Percentiles rank a stretch among this genome's conserved stretches.
Conservation (phyloP, 1,140 invertebrate species). For the Teleogryllus occipitalis region DNA sequence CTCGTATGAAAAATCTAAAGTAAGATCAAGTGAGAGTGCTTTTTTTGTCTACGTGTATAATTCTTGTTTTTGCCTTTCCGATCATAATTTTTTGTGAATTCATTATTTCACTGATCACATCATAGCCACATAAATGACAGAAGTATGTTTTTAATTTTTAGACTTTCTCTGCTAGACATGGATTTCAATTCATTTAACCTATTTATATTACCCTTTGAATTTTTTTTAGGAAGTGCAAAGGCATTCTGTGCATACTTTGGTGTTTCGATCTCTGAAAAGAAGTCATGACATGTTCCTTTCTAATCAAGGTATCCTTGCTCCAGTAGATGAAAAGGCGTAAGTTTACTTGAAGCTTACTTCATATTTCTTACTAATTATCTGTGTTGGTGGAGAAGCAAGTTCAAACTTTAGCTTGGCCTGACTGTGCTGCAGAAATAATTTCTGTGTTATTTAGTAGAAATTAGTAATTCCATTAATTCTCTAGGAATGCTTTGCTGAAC, state of each 20-base stretch:
- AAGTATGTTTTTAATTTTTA: too few relatives aligned
- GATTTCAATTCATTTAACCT: not conserved
- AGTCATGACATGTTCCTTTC: slow-evolving; percentile 96
- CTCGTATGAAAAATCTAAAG: too few relatives aligned
- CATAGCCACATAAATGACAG: too few relatives aligned
- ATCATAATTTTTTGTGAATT: too few relatives aligned
- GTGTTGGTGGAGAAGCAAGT: not conserved
- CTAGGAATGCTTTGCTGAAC: too few relatives aligned
- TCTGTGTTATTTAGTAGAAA: not conserved
- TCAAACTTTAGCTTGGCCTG: not conserved
- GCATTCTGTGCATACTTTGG: slow-evolving; percentile 92
- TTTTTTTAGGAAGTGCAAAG: slow-evolving; percentile 74
- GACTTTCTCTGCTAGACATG: not conserved
- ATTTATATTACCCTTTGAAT: not conserved
- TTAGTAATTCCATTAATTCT: slow-evolving; percentile 25
- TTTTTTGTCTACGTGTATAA: too few relatives aligned
- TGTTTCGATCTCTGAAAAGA: slow-evolving; percentile 93
- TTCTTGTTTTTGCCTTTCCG: too few relatives aligned
- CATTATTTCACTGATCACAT: too few relatives aligned
- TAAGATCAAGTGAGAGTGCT: too few relatives aligned
- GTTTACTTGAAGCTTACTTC: slow-evolving; percentile 33
- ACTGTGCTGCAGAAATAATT: not conserved
- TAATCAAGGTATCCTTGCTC: slow-evolving; percentile 81
- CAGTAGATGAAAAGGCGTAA: slow-evolving; percentile 72
- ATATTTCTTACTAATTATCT: slow-evolving; percentile 14